Evolutionary conservation across 53 echinoderm and acorn worm genomes (phyloP), one percentile per base, ranked within the genome.

Genomic region (Patiria pectinifera): DNA sequence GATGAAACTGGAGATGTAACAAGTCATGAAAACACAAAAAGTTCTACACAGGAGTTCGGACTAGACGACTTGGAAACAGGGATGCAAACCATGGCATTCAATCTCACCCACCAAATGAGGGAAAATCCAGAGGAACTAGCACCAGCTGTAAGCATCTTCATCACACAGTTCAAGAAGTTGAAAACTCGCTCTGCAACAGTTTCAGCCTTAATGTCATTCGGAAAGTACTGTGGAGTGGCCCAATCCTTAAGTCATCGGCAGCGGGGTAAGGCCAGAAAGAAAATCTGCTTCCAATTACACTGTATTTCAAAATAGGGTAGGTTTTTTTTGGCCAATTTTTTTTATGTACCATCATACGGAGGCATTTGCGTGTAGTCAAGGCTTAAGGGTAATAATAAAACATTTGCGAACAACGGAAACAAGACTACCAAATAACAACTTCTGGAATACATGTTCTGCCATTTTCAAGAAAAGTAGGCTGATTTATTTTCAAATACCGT

Each of bases 71-170:
- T 76, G 76, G 76, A 76, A 76, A 22, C 76, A 9, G 76, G 76
- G 5, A 21, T 76, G 76, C 76, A 76, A 18, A 21, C 26, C 26
- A 18, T 76, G 14, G 76, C 76, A 76, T 76, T 22, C 4, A 76
- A 76, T 15, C 76, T 76, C 76, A 25, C 76, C 4, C 4, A 76
- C 76, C 24, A 76, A 24, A 25, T 24, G 76, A 76, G 76, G 76
- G 43, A 24, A 24, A 76, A 76, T 24, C 76, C 76, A 25, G 76
- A 76, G 76, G 76, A 76, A 25, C 76, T 76, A 4, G 76, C 26
- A 76, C 76, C 76, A 76, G 76, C 76, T 76, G 76, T 76, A 76
- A n/a, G 26, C 76, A 25, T 35, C 76, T 76, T 76, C 76, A 23
- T 76, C 76, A 25, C 10, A 24, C 76, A 76, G 76, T 23, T 76